Percentiles rank a stretch among this genome's conserved stretches.
These are phyloP conservation scores for Amphimedon queenslandica DNA, from an alignment of 37 sponge, comb jelly and placozoan species.

Conservation along the genomic window DNA sequence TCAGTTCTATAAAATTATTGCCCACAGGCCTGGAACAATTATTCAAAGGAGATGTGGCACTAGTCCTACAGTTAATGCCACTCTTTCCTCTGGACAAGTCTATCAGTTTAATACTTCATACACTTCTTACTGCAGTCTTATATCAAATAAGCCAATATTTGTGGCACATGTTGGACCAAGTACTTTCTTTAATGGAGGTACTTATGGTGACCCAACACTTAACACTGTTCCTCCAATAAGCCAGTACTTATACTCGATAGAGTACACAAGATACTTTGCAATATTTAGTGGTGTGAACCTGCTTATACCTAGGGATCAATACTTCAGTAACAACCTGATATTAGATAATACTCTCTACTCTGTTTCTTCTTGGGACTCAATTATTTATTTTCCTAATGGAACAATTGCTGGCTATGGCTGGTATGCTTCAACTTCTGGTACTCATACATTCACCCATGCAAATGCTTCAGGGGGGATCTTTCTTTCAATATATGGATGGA, in stretches of 20 bases:
- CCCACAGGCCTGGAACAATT: neutral
- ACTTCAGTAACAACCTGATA: neutral
- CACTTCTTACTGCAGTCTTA: slow-evolving; percentile 2
- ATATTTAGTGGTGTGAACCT: slow-evolving; percentile 1
- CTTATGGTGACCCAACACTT: slow-evolving; percentile 14
- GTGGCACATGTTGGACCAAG: slow-evolving; percentile 1
- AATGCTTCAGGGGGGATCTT: neutral
- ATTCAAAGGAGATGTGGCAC: neutral
- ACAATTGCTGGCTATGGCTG: slow-evolving; percentile 17
- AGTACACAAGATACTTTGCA: neutral
- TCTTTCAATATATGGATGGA: slow-evolving; percentile 18
- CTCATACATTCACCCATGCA: neutral
- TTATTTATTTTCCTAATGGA: neutral
- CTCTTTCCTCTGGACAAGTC: neutral
- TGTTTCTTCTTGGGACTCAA: neutral
- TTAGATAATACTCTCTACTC: neutral
- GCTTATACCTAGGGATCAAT: slow-evolving; percentile 1
- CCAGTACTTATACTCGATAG: slow-evolving; percentile 5
- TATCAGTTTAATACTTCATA: neutral
- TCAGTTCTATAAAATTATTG: neutral
- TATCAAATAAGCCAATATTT: slow-evolving; percentile 1
- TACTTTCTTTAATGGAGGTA: neutral
- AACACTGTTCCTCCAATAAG: slow-evolving; percentile 5
- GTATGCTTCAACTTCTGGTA: neutral
- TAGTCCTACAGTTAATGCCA: neutral